Base-by-base conservation (phyloP, 92 coral and sea anemone species). In the Virgularia gustaviana region DNA sequence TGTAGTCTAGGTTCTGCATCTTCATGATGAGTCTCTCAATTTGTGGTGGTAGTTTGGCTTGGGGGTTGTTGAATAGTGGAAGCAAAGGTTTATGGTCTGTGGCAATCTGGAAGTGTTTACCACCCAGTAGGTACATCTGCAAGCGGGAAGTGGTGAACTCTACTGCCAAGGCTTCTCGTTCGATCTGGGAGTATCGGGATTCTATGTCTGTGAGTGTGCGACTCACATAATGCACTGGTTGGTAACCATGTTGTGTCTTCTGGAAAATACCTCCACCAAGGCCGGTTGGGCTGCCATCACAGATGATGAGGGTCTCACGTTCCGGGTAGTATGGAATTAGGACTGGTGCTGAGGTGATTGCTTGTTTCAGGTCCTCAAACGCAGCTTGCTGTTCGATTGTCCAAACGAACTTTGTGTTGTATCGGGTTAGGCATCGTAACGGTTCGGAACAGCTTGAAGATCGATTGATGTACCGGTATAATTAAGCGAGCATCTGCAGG, bases 161-260 rank as follows among this genome's bases (percentile, higher is more conserved):
- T 27, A 55, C 81, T 61, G 85, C 76, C 1, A 75, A 76, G 49
- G 85, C 70, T 31, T 81, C 85, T 65, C 78, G 72, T 36, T 81
- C 86, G 25, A 81, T 85, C 53, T 83, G 79, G 3, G 87, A 80
- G 58, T 85, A 74, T n/a, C 78, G 19, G 19, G 25, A 72, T 49
- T 83, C 75, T 0, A 86, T 81, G 19, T 76, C 80, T 59, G 86
- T 82, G 4, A 85, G 54, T 42, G 83, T 75, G 24, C 86, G 75
- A 56, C 89, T 81, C 22, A 85, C 83, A 37, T 61, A 85, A 67
- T 85, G 89, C 44, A 85, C 89, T 0, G 80, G 82, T 70, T 76
- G 89, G 76, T 51, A 85, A 41, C 79, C 79, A 15, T 67, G 75
- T 16, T 45, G 61, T 13, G 82, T 84, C 18, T 76, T 85, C 72